phyloP scores from a whole-genome alignment of 2,888 invertebrate genomes.

The Nomada fabriciana region DNA sequence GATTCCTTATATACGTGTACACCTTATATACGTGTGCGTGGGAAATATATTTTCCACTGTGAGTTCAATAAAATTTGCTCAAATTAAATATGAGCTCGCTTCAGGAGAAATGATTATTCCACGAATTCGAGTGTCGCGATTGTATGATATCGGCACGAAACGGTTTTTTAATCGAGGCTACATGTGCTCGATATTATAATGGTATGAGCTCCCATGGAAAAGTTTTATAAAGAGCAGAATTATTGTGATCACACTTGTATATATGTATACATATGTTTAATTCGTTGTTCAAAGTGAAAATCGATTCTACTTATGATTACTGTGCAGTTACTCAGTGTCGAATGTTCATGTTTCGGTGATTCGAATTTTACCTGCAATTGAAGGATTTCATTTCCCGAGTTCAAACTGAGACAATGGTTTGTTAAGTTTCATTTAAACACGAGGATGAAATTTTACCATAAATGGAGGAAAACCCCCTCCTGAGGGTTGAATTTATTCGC shows the following conservation, averaged over 20 bases:
- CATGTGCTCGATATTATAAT: background rate
- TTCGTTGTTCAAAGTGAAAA: background rate
- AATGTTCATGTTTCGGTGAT: background rate
- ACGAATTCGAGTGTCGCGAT: background rate
- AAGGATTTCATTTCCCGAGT: background rate
- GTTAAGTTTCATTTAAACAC: background rate
- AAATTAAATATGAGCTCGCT: constrained; percentile 3
- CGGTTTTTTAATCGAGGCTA: background rate
- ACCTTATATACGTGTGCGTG: no score
- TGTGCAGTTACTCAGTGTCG: background rate
- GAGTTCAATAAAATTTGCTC: background rate
- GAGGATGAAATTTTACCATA: background rate
- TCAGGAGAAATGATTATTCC: background rate
- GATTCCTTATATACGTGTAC: no score
- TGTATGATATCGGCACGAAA: no score
- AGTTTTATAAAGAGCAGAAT: no score
- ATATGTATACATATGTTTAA: background rate
- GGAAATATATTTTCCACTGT: no score
- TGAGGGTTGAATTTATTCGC: background rate
- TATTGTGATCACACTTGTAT: background rate
- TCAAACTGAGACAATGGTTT: background rate
- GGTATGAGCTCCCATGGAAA: background rate
- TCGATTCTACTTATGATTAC: background rate
- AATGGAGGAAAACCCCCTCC: background rate
- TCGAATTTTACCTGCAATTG: background rate